Conservation (phyloP, 2,797 vertebrate species). For the Numenius phaeopus region DNA sequence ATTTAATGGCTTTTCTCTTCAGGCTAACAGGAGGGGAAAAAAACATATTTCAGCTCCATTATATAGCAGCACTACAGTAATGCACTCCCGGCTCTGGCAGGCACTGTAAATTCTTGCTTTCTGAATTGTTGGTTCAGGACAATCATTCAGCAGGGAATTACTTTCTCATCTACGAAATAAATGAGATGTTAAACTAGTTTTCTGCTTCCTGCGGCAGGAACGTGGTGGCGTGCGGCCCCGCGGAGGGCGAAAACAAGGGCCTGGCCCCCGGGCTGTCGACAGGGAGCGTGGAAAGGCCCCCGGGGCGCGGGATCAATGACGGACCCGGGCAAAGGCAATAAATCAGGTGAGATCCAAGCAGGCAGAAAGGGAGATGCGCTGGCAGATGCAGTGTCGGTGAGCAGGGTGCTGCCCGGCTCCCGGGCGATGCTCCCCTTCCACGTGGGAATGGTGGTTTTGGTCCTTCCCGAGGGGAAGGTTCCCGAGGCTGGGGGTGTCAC, state of each 20-base stretch:
- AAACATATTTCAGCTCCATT: conserved; percentile 76
- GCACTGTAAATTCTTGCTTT: conserved; percentile 80
- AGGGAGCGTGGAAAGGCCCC: neutral
- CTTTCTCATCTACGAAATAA: conserved; percentile 85
- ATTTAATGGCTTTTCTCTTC: conserved; percentile 88
- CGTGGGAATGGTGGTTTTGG: accelerated
- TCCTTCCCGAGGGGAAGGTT: neutral
- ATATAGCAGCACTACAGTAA: conserved; percentile 60
- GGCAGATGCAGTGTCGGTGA: accelerated
- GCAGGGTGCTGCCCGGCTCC: neutral
- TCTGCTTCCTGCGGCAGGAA: conserved; percentile 79
- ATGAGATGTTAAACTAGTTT: conserved; percentile 87
- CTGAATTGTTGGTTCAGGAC: conserved; percentile 84
- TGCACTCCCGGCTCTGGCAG: conserved; percentile 75
- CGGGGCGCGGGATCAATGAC: accelerated
- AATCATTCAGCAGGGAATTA: conserved; percentile 86
- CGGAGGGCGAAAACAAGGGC: conserved; percentile 25
- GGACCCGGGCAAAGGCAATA: accelerated
- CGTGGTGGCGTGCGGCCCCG: conserved; percentile 20
- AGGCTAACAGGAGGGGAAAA: conserved; percentile 80
- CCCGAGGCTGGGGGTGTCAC: no score
- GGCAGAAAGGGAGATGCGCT: neutral
- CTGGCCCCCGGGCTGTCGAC: neutral
- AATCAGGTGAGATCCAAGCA: neutral
- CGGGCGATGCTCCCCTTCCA: accelerated